phyloP scores from a whole-genome alignment of 2,113 vertebrate species.

The Climacteris rufus region DNA sequence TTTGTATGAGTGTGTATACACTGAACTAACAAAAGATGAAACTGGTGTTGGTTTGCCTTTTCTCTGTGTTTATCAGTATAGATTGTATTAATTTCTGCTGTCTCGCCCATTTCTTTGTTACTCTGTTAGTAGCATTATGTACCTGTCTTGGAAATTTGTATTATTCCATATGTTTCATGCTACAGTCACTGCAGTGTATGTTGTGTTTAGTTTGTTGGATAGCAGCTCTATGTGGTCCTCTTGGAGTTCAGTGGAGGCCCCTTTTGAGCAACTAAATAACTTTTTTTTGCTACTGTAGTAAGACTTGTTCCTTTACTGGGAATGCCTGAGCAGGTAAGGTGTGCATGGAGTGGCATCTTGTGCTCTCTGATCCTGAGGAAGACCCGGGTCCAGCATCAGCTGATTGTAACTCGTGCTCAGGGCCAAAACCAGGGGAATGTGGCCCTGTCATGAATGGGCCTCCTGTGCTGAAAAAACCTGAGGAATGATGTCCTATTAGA shows the following conservation, averaged over 20 bases:
- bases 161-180: accelerated
- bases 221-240: not conserved
- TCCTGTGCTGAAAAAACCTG: not conserved
- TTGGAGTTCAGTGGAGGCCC: not conserved
- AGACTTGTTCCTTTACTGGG: not conserved
- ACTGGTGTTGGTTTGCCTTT: not conserved
- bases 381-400: not conserved
- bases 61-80: not conserved
- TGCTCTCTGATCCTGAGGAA: not conserved
- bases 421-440: not conserved
- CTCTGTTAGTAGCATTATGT: not conserved
- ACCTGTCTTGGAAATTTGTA: not conserved
- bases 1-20: not conserved
- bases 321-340: not conserved
- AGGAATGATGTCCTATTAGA: not conserved
- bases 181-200: not conserved
- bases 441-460: not conserved
- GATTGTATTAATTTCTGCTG: not conserved
- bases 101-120: not conserved
- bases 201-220: not conserved
- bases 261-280: not conserved
- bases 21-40: not conserved
- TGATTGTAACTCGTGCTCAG: accelerated
- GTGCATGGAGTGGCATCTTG: not conserved
- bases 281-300: not conserved